Evolutionary conservation across 2,888 invertebrate genomes (phyloP).

Genomic region (Eucera pruinosa): DNA sequence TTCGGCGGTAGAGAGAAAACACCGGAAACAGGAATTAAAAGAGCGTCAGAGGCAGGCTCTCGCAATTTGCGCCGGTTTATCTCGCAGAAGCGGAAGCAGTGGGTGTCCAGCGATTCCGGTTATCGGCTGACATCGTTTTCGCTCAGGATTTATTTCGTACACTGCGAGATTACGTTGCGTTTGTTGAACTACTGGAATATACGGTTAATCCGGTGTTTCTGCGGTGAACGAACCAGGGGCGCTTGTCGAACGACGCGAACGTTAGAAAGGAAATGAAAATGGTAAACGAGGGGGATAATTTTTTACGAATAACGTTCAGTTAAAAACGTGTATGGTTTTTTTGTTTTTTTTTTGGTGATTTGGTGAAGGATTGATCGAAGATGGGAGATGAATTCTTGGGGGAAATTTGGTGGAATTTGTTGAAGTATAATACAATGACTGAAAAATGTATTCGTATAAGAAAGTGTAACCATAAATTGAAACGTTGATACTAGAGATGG

Average conservation of each 20-base stretch:
- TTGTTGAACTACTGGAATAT: conserved; percentile 1
- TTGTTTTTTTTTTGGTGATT: background rate
- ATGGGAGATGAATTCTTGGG: too few species aligned
- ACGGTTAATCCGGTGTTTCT: conserved; percentile 11
- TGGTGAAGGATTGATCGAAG: too few species aligned
- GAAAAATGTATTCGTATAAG: too few species aligned
- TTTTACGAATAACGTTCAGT: background rate
- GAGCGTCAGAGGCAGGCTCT: conserved; percentile 43
- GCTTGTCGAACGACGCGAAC: background rate
- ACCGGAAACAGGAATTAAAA: conserved; percentile 50
- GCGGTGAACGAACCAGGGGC: background rate
- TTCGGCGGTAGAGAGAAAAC: background rate
- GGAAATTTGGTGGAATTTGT: too few species aligned
- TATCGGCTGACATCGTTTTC: conserved; percentile 47
- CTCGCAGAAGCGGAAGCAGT: conserved; percentile 27
- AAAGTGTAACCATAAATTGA: too few species aligned
- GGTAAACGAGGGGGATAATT: background rate
- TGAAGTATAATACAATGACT: too few species aligned
- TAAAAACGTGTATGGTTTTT: background rate
- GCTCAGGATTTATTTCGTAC: conserved; percentile 39
- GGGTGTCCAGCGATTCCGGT: conserved; percentile 32
- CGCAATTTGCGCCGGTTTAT: conserved; percentile 51
- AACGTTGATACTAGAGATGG: too few species aligned
- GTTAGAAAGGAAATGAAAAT: too few species aligned
- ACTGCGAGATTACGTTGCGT: conserved; percentile 19